phyloP scores from a whole-genome alignment of 1,140 invertebrate genomes.

The Drosophila ficusphila region DNA sequence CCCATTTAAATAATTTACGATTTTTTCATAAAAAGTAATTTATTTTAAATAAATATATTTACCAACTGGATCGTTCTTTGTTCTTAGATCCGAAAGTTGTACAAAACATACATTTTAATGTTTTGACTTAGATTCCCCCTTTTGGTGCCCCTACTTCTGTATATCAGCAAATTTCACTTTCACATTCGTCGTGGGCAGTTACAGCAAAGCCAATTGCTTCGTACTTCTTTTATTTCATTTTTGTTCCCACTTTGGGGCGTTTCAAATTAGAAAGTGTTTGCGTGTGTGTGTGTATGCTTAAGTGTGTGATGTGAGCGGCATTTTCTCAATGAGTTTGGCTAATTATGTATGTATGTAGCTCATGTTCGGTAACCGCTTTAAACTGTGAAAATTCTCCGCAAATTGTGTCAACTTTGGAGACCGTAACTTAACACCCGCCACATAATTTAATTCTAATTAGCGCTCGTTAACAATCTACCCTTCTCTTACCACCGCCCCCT shows the following conservation, averaged over 20 bases:
- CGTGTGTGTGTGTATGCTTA: background rate
- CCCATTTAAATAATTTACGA: too few species aligned
- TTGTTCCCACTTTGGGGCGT: conserved; percentile 28
- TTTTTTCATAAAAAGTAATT: too few species aligned
- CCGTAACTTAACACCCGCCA: conserved; percentile 4
- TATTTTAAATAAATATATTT: too few species aligned
- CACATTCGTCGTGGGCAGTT: conserved; percentile 75
- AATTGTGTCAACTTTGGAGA: conserved; percentile 23
- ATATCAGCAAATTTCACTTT: conserved; percentile 69
- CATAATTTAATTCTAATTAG: conserved; percentile 61
- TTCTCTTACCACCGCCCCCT: background rate
- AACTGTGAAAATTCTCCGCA: conserved; percentile 21
- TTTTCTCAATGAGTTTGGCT: conserved; percentile 35
- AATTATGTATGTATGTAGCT: conserved; percentile 55
- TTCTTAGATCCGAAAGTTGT: too few species aligned
- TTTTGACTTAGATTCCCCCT: background rate
- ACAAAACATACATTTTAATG: too few species aligned
- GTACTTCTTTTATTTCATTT: conserved; percentile 52
- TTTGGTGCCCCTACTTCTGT: conserved; percentile 9
- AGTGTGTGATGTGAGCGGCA: conserved; percentile 26
- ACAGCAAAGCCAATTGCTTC: conserved; percentile 55
- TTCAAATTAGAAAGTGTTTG: conserved; percentile 71
- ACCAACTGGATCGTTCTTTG: too few species aligned
- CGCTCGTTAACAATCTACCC: conserved; percentile 29
- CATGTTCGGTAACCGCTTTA: conserved; percentile 28